phyloP scores from a whole-genome alignment of 2,888 invertebrate species.

The Dicyrtoma fusca region DNA sequence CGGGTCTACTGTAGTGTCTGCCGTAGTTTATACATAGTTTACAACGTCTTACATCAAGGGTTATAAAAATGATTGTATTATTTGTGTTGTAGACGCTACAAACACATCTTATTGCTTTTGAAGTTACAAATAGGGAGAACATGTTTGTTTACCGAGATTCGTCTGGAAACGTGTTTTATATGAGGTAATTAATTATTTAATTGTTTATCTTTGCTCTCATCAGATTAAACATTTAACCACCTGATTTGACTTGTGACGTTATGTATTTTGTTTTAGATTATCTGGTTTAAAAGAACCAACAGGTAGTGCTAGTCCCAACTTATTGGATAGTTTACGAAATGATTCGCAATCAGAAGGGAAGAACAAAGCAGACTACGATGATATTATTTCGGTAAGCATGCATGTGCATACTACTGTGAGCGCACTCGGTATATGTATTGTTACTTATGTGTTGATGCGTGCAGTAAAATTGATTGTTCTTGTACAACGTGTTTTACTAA shows the following conservation, averaged over 20 bases:
- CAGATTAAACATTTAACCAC: too few relatives aligned
- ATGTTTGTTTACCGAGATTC: slow-evolving; percentile 76
- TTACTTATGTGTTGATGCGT: not conserved
- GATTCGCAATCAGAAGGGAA: slow-evolving; percentile 11
- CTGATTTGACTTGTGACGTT: too few relatives aligned
- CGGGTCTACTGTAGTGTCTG: not conserved
- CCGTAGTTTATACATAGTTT: not conserved
- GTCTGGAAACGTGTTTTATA: slow-evolving; percentile 68
- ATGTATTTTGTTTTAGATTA: slow-evolving; percentile 15
- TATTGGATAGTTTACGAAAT: slow-evolving; percentile 2
- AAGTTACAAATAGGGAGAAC: slow-evolving; percentile 72
- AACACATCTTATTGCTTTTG: slow-evolving; percentile 70
- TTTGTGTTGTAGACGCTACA: slow-evolving; percentile 64
- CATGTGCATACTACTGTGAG: too few relatives aligned
- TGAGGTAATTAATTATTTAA: slow-evolving; percentile 60
- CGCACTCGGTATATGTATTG: not conserved
- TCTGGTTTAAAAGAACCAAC: slow-evolving; percentile 27
- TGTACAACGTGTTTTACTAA: not conserved
- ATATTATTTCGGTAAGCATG: not conserved
- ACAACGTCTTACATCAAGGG: too few relatives aligned
- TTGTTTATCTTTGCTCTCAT: too few relatives aligned
- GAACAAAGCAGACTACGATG: slow-evolving; percentile 11
- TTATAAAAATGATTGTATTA: slow-evolving; percentile 9
- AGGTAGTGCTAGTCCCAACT: slow-evolving; percentile 28
- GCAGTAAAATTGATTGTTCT: not conserved